Base-by-base conservation (phyloP, 2,113 vertebrate genomes). In the Corythornis madagascariensis region DNA sequence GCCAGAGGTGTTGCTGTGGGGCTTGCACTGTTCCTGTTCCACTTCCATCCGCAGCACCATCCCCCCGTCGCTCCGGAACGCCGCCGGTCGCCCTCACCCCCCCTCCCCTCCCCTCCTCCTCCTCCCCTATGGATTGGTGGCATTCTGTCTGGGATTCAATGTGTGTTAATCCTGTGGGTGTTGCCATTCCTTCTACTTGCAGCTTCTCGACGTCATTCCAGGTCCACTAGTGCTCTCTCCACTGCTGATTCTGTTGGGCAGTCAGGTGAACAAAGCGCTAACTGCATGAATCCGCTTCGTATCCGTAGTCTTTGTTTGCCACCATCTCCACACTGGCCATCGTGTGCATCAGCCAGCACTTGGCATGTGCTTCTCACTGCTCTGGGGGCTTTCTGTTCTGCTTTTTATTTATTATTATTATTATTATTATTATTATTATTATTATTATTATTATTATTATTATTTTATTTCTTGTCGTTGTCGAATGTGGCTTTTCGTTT, bases 141-240 rank as follows among this genome's bases (percentile, higher is more conserved):
- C 96, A 89, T 96, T 92, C 95, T 97, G 95, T 97, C 95, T 96
- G 7, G 29, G 96, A 96, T 97, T 96, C 89, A 91, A 95, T 97
- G 93, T 98, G 96, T 98, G 97, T 98, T 99, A 98, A 99, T 98
- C 95, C 97, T 97, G 93, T 98, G 98, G 98, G 98, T 98, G 97
- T 98, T 97, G 96, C 98, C 98, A 96, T 98, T 98, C 98, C 98
- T 98, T 98, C 98, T 98, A 98, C 98, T 98, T 97, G 97, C 99
- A 99, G 99, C 98, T 97, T 99, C 99, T 98, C 99, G 99, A 98
- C 99, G 99, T 96, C 99, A 99, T 98, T 99, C 99, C 98, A 99
- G 99, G 96, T 99, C 99, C 97, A 99, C 99, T 99, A 99, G 99
- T 93, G 99, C 99, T 96, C 98, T 99, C 95, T 99, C 99, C 98